A percentile compares a stretch with the other conserved stretches of the same genome.
Conservation (phyloP, 37 sponge, comb jelly and placozoan species). For the Theonella swinhoei region DNA sequence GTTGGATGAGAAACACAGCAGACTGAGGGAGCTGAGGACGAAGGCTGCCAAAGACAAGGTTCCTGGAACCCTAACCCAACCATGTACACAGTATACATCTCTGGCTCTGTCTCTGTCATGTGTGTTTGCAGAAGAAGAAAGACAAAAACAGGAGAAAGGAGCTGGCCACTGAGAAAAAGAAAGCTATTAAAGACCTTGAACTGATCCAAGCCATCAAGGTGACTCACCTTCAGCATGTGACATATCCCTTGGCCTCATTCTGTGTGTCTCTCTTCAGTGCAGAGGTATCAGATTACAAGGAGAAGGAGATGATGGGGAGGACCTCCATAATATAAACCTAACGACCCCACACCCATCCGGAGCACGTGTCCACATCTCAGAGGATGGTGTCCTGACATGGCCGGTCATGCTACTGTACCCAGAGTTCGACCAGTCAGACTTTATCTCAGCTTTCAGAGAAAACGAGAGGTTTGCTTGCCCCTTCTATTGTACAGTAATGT, state of each 20-base stretch:
- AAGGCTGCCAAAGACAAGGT: conserved; percentile 62
- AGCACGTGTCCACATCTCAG: conserved; percentile 51
- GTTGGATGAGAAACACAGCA: conserved; percentile 40
- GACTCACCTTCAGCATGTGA: neutral
- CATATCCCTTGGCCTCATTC: neutral
- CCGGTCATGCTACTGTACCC: conserved; percentile 90
- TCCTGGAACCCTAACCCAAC: neutral
- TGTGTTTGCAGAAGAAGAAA: conserved; percentile 39
- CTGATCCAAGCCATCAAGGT: conserved; percentile 63
- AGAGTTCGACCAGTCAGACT: conserved; percentile 82
- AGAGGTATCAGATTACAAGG: neutral
- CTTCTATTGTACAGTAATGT: neutral
- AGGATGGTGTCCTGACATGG: conserved; percentile 75
- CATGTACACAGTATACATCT: neutral
- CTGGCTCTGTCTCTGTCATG: conserved; percentile 1
- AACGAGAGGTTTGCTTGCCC: conserved; percentile 27
- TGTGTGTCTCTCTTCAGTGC: neutral
- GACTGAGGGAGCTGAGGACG: conserved; percentile 38
- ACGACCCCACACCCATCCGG: conserved; percentile 49
- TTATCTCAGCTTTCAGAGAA: conserved; percentile 74
- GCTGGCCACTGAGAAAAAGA: conserved; percentile 7
- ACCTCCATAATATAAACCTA: neutral
- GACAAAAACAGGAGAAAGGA: conserved; percentile 71
- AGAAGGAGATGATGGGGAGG: neutral
- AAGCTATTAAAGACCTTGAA: conserved; percentile 16